A percentile compares a stretch with the other conserved stretches of the same genome.
Conservation (phyloP, 2,113 vertebrate genomes). For the Nyctibius bracteatus region DNA sequence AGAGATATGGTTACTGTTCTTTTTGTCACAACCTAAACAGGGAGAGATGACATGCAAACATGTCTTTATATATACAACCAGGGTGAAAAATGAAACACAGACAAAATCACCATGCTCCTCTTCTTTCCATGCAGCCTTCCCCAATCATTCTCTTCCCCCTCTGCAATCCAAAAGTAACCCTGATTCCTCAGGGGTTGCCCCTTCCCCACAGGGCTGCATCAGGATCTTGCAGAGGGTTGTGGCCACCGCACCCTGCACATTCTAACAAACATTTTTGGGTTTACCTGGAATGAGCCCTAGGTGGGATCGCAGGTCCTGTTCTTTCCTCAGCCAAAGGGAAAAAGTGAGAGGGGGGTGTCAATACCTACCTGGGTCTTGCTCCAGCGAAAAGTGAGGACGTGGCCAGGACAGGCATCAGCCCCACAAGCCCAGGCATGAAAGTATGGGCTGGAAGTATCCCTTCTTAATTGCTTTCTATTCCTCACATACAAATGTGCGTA, state of each 20-base stretch:
- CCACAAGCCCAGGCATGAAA: not conserved
- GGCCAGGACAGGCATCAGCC: not conserved
- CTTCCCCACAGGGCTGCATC: not conserved
- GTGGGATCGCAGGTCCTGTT: not conserved
- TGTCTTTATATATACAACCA: not conserved
- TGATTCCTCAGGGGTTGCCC: not conserved
- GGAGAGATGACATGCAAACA: not conserved
- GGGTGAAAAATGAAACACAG: rapidly evolving
- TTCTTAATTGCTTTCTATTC: not conserved
- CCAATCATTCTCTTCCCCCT: not conserved
- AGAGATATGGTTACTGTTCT: not conserved
- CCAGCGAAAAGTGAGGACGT: rapidly evolving
- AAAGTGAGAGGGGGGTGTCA: not conserved
- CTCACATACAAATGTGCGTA: not conserved
- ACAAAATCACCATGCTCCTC: not conserved
- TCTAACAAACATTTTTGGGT: not conserved
- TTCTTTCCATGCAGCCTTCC: not conserved
- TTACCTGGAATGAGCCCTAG: not conserved
- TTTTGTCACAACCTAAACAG: not conserved
- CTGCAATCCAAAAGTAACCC: not conserved
- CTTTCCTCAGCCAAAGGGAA: not conserved
- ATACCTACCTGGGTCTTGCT: not conserved
- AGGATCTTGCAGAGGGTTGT: not conserved
- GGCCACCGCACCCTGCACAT: not conserved
- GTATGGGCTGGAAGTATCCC: not conserved